Conservation (phyloP, 2,888 invertebrate genomes). For the Beris chalybata region DNA sequence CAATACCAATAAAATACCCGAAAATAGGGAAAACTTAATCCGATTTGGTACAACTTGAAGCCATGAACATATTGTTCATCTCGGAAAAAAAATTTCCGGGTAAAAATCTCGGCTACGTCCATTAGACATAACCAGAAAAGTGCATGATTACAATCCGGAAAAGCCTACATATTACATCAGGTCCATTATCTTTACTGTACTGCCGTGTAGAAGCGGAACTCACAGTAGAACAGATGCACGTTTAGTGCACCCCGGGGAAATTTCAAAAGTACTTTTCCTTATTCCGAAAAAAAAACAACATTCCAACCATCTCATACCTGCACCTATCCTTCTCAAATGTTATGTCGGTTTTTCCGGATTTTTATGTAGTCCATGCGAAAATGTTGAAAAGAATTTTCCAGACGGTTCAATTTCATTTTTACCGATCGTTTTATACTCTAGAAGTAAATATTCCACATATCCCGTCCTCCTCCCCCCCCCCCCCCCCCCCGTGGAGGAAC, state of each 20-base stretch:
- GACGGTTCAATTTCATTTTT: slow-evolving; percentile 32
- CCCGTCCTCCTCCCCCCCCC: too few relatives aligned
- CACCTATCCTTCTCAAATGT: background rate
- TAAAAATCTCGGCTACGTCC: too few relatives aligned
- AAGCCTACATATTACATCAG: too few relatives aligned
- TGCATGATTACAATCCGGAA: too few relatives aligned
- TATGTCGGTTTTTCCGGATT: slow-evolving; percentile 7
- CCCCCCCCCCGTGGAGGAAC: background rate
- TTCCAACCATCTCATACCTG: slow-evolving; percentile 20
- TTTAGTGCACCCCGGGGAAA: slow-evolving; percentile 40
- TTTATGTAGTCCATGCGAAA: slow-evolving; percentile 5
- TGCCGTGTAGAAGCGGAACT: slow-evolving; percentile 9
- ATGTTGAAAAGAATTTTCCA: slow-evolving; percentile 32
- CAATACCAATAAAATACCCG: too few relatives aligned
- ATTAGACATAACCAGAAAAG: too few relatives aligned
- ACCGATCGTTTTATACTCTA: slow-evolving; percentile 16
- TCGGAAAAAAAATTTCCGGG: too few relatives aligned
- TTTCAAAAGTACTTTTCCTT: slow-evolving; percentile 37
- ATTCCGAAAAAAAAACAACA: background rate
- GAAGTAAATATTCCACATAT: background rate
- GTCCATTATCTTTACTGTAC: too few relatives aligned
- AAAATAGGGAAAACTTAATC: too few relatives aligned
- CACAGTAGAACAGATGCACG: slow-evolving; percentile 32
- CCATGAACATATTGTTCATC: too few relatives aligned
- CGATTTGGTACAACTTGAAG: too few relatives aligned